A percentile compares a stretch with the other conserved stretches of the same genome.
phyloP scores from a whole-genome alignment of 2,797 vertebrate genomes.

The Sebastolobus altivelis region DNA sequence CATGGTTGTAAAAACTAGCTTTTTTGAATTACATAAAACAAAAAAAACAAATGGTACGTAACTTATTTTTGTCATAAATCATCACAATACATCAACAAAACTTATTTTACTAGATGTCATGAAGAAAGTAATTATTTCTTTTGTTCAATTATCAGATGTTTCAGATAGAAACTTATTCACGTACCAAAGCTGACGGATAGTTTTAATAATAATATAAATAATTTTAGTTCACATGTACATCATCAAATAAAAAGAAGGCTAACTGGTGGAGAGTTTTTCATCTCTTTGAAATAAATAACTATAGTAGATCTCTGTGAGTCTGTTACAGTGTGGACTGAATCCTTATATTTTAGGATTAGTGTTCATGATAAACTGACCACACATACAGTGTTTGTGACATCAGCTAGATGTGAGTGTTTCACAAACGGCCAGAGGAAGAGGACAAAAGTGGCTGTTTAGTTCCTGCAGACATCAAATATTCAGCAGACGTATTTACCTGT shows the following conservation, averaged over 20 bases:
- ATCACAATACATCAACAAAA: not conserved
- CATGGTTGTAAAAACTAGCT: not conserved
- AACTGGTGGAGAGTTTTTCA: not conserved
- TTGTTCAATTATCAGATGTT: not conserved
- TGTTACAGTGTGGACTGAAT: not conserved
- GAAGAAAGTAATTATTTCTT: not conserved
- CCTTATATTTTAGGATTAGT: conserved; percentile 10
- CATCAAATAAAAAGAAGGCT: not conserved
- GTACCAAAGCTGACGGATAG: not conserved
- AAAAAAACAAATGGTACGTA: not conserved
- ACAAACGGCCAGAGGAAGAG: conserved; percentile 17
- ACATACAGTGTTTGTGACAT: conserved; percentile 1
- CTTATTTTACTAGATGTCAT: not conserved
- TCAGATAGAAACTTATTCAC: not conserved
- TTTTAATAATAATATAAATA: too few species aligned
- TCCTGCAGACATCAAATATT: conserved; percentile 65
- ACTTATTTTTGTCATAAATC: not conserved
- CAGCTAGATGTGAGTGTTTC: conserved; percentile 17
- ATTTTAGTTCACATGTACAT: not conserved
- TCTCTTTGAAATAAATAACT: not conserved
- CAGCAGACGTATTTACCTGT: conserved; percentile 59
- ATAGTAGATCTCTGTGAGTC: not conserved
- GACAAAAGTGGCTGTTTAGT: conserved; percentile 47
- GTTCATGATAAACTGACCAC: not conserved
- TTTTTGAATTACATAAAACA: not conserved